A percentile compares a stretch with the other conserved stretches of the same genome.
Evolutionary conservation across 1,140 invertebrate genomes (phyloP).

Genomic region (Alviniconcha marisindica): DNA sequence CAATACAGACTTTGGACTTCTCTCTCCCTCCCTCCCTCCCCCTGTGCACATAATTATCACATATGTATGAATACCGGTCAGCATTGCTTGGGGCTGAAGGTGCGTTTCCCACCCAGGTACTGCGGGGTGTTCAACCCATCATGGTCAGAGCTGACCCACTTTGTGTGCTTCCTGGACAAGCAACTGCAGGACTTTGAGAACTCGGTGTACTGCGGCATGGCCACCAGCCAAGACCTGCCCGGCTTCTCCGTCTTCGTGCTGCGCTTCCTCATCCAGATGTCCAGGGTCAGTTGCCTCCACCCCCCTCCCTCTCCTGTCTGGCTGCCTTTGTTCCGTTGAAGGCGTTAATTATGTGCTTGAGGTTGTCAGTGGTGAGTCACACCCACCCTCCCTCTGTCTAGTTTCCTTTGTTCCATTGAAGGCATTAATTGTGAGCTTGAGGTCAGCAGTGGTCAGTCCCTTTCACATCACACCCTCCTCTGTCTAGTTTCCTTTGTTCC

Average conservation of each 20-base stretch:
- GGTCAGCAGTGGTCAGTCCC: too few relatives aligned
- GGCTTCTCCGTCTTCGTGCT: slow-evolving; percentile 71
- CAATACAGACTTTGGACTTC: too few relatives aligned
- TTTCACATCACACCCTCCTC: too few relatives aligned
- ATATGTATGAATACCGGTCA: too few relatives aligned
- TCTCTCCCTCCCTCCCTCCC: neutral
- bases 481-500: too few relatives aligned
- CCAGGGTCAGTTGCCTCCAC: slow-evolving; percentile 57
- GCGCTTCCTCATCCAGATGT: slow-evolving; percentile 71
- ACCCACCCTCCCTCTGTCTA: too few relatives aligned
- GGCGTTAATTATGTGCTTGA: neutral
- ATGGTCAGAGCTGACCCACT: slow-evolving; percentile 73
- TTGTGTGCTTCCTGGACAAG: slow-evolving; percentile 71
- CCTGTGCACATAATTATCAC: neutral
- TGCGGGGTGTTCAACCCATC: slow-evolving; percentile 71
- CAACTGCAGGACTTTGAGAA: slow-evolving; percentile 69
- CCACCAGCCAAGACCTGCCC: slow-evolving; percentile 65
- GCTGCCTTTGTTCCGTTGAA: too few relatives aligned
- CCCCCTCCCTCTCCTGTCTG: too few relatives aligned
- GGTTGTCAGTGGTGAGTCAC: neutral
- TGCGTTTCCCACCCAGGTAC: slow-evolving; percentile 49
- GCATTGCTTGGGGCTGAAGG: too few relatives aligned
- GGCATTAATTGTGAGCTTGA: too few relatives aligned
- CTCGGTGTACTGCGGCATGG: slow-evolving; percentile 62
- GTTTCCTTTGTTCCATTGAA: too few relatives aligned